A percentile compares a stretch with the other conserved stretches of the same genome.
phyloP scores from a whole-genome alignment of 2,888 invertebrate species.

The Microplitis deprimator region DNA sequence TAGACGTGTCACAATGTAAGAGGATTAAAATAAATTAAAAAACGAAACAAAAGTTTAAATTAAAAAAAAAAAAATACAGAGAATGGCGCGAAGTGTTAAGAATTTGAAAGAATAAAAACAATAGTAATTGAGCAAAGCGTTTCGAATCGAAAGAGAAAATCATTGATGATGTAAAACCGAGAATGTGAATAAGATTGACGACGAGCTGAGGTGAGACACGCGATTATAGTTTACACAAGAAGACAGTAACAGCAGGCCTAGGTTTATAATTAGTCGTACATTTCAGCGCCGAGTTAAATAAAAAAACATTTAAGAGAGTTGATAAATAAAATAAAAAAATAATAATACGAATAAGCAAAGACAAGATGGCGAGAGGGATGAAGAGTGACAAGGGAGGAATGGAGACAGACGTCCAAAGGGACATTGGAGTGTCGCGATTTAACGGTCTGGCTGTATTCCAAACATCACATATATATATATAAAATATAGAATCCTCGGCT shows the following conservation, averaged over 20 bases:
- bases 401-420: conserved; percentile 51
- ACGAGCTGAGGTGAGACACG: conserved; percentile 24
- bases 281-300: conserved; percentile 1
- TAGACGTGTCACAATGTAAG: neutral
- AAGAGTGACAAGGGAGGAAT: conserved; percentile 27
- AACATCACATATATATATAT: conserved; percentile 52
- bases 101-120: conserved; percentile 32
- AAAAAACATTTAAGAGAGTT: conserved; percentile 10
- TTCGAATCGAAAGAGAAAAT: conserved; percentile 34
- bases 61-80: neutral
- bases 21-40: conserved; percentile 14
- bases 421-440: conserved; percentile 48
- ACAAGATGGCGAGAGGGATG: conserved; percentile 12
- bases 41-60: neutral
- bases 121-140: conserved; percentile 32
- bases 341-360: conserved; percentile 6
- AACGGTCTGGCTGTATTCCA: conserved; percentile 60
- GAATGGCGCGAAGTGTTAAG: neutral
- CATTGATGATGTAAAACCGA: conserved; percentile 2
- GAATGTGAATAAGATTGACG: neutral
- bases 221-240: conserved; percentile 34
- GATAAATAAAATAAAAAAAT: neutral
- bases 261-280: conserved; percentile 38
- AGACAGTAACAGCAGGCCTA: neutral
- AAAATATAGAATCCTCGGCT: conserved; percentile 28